Base-by-base conservation (phyloP, 2,113 vertebrate species). In the Petaurus breviceps region DNA sequence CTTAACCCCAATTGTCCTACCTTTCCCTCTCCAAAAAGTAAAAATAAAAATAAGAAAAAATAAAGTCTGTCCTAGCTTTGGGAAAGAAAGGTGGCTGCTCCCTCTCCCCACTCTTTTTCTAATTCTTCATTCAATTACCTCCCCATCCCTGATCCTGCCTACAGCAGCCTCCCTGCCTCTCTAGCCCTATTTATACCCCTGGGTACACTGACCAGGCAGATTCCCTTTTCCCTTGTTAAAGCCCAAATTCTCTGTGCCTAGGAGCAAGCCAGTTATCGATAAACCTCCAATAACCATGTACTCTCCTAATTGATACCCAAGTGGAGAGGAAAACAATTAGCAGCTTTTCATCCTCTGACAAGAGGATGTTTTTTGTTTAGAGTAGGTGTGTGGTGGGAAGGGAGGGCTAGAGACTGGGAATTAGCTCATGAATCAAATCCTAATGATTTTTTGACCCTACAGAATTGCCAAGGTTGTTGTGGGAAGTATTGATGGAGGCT, bases 401-500 rank as follows among this genome's bases (percentile, higher is more conserved):
- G 53, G 49, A 51, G 4, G 19, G 43, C 84, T 92, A 22, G 93
- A 91, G 90, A 96, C 91, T n/a, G 25, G 0, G 16, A 94, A 94
- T 61, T 91, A 93, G 94, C 93, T 93, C 95, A 43, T 95, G 92
- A 96, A 95, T 94, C 96, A 95, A 94, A 96, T 95, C 23, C 90
- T 95, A 93, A 93, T 91, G 94, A 96, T 89, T 96, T 96, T 50
- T 92, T 89, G 47, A 49, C 97, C 97, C 96, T 94, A 37, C n/a
- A 90, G 95, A 96, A 92, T 50, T 93, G 37, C 57, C 37, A 55
- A 31, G 43, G 25, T 12, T n/a, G 68, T 84, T 77, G 68, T 84
- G n/a, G 31, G 10, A 91, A 6, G 31, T 55, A 28, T 50, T 90
- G 95, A 92, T 61, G 54, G n/a, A 51, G 2, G 0, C 93, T 93